Conservation (phyloP, 2,797 vertebrate genomes). For the Tenualosa ilisha region DNA sequence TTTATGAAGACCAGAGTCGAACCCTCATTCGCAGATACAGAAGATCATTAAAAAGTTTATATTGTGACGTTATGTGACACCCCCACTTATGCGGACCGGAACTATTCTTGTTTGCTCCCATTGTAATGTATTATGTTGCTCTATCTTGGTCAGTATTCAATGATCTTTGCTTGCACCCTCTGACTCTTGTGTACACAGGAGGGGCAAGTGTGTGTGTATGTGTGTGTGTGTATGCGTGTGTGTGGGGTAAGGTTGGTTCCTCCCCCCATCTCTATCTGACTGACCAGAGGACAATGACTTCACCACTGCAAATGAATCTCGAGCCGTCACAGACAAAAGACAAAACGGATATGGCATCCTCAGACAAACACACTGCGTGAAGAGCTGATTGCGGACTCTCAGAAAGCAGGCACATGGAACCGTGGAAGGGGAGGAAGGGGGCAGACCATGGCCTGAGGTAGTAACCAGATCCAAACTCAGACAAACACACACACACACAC, state of each 20-base stretch:
- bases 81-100: too few relatives aligned
- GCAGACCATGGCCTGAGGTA: conserved; percentile 11
- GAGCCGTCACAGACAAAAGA: conserved; percentile 47
- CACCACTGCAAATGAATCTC: conserved; percentile 63
- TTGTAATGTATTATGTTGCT: too few relatives aligned
- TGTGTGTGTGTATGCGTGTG: not conserved
- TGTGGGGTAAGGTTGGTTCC: conserved; percentile 17
- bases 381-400: conserved; percentile 63
- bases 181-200: conserved; percentile 53
- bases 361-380: conserved; percentile 51
- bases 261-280: conserved; percentile 2
- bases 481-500: conserved; percentile 49
- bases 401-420: too few relatives aligned
- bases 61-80: too few relatives aligned
- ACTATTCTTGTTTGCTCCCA: too few relatives aligned
- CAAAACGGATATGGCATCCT: conserved; percentile 42
- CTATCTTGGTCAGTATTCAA: too few relatives aligned
- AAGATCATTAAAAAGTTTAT: too few relatives aligned
- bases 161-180: conserved; percentile 79
- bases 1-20: too few relatives aligned
- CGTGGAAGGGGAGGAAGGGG: too few relatives aligned
- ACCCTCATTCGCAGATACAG: too few relatives aligned
- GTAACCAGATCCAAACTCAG: conserved; percentile 60
- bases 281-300: conserved; percentile 54
- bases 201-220: not conserved